Conservation (phyloP, 2,888 invertebrate genomes). For the Digitonthophagus gazella region DNA sequence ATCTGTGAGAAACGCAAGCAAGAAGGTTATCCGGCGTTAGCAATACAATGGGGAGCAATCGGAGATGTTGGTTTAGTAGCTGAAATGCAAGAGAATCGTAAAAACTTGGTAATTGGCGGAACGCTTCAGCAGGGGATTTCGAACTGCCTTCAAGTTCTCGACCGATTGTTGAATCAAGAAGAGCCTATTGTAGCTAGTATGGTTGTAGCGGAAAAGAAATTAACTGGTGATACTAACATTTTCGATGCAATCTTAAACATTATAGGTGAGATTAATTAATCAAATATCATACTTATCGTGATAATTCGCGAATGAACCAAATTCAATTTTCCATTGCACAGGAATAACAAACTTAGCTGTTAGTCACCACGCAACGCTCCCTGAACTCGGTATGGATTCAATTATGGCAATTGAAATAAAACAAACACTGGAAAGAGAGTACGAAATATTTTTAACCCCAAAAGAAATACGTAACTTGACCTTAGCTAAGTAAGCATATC, state of each 20-base stretch:
- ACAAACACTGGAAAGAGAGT: slow-evolving; percentile 85
- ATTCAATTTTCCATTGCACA: slow-evolving; percentile 80
- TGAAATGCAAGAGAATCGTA: no score
- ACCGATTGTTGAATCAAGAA: slow-evolving; percentile 67
- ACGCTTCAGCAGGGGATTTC: slow-evolving; percentile 25
- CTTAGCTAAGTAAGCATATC: slow-evolving; percentile 58
- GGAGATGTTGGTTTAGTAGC: no score
- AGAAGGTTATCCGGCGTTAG: slow-evolving; percentile 32
- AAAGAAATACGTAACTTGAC: slow-evolving; percentile 83
- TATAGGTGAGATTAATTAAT: no score
- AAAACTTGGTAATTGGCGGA: slow-evolving; percentile 40
- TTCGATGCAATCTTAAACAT: no score
- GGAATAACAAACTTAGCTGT: slow-evolving; percentile 67
- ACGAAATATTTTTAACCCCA: slow-evolving; percentile 80
- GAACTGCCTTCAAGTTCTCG: slow-evolving; percentile 59
- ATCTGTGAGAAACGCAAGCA: no score
- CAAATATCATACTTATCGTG: no score
- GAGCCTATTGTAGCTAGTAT: slow-evolving; percentile 59
- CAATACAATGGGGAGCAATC: slow-evolving; percentile 36
- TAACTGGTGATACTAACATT: slow-evolving; percentile 32
- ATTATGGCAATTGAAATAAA: slow-evolving; percentile 97
- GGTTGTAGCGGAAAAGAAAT: background rate
- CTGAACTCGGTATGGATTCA: no score
- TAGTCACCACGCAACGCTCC: slow-evolving; percentile 70
- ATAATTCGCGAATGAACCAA: slow-evolving; percentile 94